phyloP scores from a whole-genome alignment of 2,888 invertebrate species.

The Cepaea hortensis region DNA sequence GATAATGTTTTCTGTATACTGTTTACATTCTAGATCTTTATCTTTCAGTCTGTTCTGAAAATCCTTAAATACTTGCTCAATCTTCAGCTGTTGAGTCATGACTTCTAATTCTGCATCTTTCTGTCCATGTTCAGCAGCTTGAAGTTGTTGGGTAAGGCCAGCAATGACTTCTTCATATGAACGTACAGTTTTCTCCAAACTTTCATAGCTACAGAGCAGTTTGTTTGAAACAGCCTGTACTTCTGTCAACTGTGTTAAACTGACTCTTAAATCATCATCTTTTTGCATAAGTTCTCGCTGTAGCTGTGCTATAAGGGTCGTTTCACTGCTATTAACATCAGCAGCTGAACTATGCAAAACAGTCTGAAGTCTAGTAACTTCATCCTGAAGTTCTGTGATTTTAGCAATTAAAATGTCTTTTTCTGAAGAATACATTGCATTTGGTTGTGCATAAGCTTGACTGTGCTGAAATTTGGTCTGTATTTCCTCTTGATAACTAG shows the following conservation, averaged over 20 bases:
- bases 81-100: slow-evolving; percentile 4
- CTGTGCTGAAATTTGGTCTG: slow-evolving; percentile 3
- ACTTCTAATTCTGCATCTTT: background rate
- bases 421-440: slow-evolving; percentile 16
- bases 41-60: slow-evolving; percentile 14
- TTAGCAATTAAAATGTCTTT: slow-evolving; percentile 19
- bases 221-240: background rate
- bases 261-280: background rate
- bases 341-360: background rate
- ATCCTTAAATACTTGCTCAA: slow-evolving; percentile 28
- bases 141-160: slow-evolving; percentile 27
- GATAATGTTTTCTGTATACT: slow-evolving; percentile 33
- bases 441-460: slow-evolving; percentile 2
- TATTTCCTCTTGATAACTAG: slow-evolving; percentile 43
- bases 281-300: slow-evolving; percentile 11
- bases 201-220: background rate
- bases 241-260: background rate
- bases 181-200: background rate
- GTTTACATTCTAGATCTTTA: slow-evolving; percentile 32
- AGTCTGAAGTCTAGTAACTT: background rate
- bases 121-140: slow-evolving; percentile 14
- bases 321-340: background rate
- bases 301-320: background rate
- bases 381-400: slow-evolving; percentile 34
- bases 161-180: slow-evolving; percentile 10